These are phyloP conservation scores for Phocoena phocoena DNA, from an alignment of 2,113 vertebrate genomes.

Conservation along the genomic window DNA sequence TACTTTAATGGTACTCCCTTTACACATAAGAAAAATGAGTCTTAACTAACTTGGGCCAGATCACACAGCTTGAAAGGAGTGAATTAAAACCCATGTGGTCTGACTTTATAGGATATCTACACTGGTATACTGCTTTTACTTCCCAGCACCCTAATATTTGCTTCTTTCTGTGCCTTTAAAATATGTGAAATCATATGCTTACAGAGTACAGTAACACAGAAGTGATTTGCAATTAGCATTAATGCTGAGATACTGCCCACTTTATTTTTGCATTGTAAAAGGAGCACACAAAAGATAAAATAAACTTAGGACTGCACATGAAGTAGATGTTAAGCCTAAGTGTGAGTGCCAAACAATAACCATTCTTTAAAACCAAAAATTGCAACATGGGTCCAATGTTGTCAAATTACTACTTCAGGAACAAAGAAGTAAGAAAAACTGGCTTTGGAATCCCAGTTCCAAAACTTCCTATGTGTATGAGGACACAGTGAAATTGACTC, in stretches of 20 bases:
- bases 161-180: neutral
- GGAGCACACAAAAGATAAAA: neutral
- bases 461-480: neutral
- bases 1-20: neutral
- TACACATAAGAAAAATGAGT: neutral
- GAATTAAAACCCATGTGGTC: neutral
- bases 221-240: neutral
- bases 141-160: neutral
- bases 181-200: neutral
- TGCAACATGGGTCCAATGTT: neutral
- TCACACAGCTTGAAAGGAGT: neutral
- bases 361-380: neutral
- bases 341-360: neutral
- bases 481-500: neutral
- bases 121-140: neutral
- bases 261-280: neutral
- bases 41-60: neutral
- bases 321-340: neutral
- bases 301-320: neutral
- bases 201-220: neutral
- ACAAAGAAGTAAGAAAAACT: neutral
- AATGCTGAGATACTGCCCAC: neutral
- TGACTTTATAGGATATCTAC: neutral
- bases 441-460: neutral
- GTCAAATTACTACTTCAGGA: neutral